Evolutionary conservation across 2,797 vertebrate genomes (phyloP).

Genomic region (Pseudochromis fuscus): DNA sequence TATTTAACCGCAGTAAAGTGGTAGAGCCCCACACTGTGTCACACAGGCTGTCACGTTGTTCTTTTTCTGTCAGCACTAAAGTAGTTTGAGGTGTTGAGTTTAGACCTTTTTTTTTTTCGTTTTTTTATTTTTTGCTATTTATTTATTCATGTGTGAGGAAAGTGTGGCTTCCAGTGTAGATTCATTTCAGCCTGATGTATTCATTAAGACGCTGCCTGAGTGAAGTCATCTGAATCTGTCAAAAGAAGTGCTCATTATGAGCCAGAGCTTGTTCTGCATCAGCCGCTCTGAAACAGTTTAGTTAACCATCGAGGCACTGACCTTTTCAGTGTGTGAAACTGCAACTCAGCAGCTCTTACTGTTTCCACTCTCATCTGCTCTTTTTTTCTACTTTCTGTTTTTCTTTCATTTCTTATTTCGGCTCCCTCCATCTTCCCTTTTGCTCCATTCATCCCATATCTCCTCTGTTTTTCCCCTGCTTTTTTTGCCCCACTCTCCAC

Average conservation of each 20-base stretch:
- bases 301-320: slow-evolving; percentile 59
- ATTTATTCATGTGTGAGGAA: slow-evolving; percentile 4
- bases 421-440: neutral
- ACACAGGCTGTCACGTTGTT: neutral
- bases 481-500: neutral
- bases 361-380: neutral
- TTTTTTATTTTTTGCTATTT: neutral
- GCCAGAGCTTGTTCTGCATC: slow-evolving; percentile 54
- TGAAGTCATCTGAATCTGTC: slow-evolving; percentile 56
- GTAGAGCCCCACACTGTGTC: neutral
- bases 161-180: neutral
- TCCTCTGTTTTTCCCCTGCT: neutral
- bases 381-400: neutral
- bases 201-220: slow-evolving; percentile 41
- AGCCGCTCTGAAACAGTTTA: slow-evolving; percentile 54
- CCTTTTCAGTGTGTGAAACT: slow-evolving; percentile 63
- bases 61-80: neutral
- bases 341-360: slow-evolving; percentile 16
- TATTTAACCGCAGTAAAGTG: no score
- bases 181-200: slow-evolving; percentile 34
- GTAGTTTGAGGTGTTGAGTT: neutral
- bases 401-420: neutral
- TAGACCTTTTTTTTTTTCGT: neutral
- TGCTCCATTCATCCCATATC: neutral
- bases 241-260: slow-evolving; percentile 50